A percentile compares a stretch with the other conserved stretches of the same genome.
Conservation (phyloP, 2,113 vertebrate genomes). For the Trichechus manatus region DNA sequence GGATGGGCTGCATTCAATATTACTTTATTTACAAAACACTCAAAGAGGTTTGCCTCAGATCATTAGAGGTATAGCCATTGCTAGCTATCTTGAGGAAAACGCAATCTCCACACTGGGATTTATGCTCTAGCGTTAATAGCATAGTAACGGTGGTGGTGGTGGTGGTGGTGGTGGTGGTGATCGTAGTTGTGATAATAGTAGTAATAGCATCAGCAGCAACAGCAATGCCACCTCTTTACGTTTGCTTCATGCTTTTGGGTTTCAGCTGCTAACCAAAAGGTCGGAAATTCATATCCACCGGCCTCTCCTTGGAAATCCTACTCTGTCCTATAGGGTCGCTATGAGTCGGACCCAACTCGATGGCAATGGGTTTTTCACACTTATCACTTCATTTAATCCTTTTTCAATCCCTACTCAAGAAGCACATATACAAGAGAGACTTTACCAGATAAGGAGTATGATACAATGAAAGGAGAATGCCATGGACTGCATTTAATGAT, state of each 20-base stretch:
- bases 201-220: neutral
- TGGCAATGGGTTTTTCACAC: neutral
- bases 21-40: neutral
- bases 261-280: no score
- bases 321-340: no score
- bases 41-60: neutral
- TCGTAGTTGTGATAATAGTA: neutral
- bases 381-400: neutral
- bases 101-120: neutral
- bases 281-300: no score
- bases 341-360: no score
- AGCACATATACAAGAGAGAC: neutral
- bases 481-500: neutral
- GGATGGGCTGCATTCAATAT: neutral
- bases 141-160: no score
- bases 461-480: neutral
- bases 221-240: neutral
- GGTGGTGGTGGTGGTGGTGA: fast-evolving
- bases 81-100: neutral
- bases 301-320: no score
- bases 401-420: neutral
- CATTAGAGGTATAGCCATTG: neutral
- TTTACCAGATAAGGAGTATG: neutral
- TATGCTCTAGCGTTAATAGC: neutral
- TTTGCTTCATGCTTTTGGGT: neutral